Evolutionary conservation across 2,797 vertebrate genomes (phyloP).

Genomic region (Gymnopithys bicolor): DNA sequence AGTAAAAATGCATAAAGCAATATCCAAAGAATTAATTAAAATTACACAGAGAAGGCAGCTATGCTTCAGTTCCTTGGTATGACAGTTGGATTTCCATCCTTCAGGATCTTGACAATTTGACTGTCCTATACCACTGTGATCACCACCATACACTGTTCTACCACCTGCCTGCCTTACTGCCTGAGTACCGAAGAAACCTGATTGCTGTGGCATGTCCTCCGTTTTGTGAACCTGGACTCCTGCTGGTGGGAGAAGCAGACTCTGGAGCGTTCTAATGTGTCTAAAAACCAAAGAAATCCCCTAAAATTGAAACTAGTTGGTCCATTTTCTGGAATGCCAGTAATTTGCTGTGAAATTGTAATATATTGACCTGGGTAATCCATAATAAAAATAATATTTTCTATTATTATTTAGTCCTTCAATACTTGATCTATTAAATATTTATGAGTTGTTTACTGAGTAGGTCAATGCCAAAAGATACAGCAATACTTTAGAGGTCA

Average conservation of each 20-base stretch:
- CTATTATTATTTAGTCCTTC: background rate
- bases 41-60: background rate
- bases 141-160: background rate
- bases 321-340: background rate
- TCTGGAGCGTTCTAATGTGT: background rate
- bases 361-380: background rate
- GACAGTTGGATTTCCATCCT: background rate
- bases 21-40: background rate
- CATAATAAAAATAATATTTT: background rate
- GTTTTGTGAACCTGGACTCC: background rate
- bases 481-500: background rate
- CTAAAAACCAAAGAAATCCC: background rate
- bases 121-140: background rate
- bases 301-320: background rate
- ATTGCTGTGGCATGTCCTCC: background rate
- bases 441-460: background rate
- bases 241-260: background rate
- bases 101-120: background rate
- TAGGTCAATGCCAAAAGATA: background rate
- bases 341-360: background rate
- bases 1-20: background rate
- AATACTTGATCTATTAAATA: background rate
- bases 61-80: background rate
- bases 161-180: background rate
- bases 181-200: background rate